These are phyloP conservation scores for Sycophila texana DNA, from an alignment of 2,888 invertebrate species.

Conservation along the genomic window DNA sequence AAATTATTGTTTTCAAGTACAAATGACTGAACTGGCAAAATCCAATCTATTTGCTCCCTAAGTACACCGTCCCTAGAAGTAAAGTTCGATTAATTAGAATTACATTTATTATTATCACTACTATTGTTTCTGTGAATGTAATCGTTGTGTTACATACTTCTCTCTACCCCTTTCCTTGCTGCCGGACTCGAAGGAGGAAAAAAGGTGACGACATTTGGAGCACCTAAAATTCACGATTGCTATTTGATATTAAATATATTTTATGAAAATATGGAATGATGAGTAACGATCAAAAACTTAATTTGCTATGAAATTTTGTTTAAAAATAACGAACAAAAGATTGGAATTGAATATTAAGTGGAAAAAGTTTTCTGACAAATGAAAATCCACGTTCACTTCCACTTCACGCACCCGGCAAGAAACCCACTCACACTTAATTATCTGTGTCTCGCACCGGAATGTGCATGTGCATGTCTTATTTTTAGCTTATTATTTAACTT, in stretches of 20 bases:
- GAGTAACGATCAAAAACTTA: conserved; percentile 38
- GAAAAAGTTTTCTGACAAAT: conserved; percentile 58
- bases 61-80: conserved; percentile 72
- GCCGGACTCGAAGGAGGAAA: conserved; percentile 79
- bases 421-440: conserved; percentile 66
- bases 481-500: conserved; percentile 56
- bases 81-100: conserved; percentile 73
- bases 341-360: conserved; percentile 57
- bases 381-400: conserved; percentile 68
- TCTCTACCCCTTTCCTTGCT: conserved; percentile 75
- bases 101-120: conserved; percentile 70
- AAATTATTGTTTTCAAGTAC: background rate
- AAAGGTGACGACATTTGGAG: conserved; percentile 81
- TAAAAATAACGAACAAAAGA: conserved; percentile 51
- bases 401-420: conserved; percentile 66
- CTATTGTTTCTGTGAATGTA: conserved; percentile 75
- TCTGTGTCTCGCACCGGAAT: conserved; percentile 70
- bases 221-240: conserved; percentile 75
- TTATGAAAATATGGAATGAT: conserved; percentile 54
- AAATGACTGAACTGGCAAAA: conserved; percentile 1
- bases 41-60: conserved; percentile 74
- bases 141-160: conserved; percentile 76
- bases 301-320: conserved; percentile 55
- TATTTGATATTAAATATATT: conserved; percentile 65
- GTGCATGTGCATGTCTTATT: conserved; percentile 71